phyloP scores from a whole-genome alignment of 1,140 invertebrate genomes.

The Diploscapter pachys region DNA sequence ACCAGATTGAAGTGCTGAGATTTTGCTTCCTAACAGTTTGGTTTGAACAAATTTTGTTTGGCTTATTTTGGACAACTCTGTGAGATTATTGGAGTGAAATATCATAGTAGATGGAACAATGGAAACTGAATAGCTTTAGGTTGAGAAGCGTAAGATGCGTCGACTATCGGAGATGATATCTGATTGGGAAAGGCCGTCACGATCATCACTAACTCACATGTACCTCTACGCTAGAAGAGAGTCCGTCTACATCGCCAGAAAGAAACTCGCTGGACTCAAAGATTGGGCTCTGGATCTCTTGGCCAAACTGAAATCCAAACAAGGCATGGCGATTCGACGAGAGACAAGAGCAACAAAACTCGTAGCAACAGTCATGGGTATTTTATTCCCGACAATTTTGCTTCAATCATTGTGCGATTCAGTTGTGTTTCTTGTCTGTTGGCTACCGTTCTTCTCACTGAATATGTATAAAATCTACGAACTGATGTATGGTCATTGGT shows the following conservation, averaged over 20 bases:
- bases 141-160: slow-evolving; percentile 48
- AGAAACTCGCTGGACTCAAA: slow-evolving; percentile 56
- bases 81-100: too few relatives aligned
- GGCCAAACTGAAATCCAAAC: slow-evolving; percentile 58
- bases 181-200: slow-evolving; percentile 55
- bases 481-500: slow-evolving; percentile 45
- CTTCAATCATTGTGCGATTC: slow-evolving; percentile 17
- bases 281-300: slow-evolving; percentile 58
- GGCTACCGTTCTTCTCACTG: slow-evolving; percentile 58
- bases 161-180: slow-evolving; percentile 56
- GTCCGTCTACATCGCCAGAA: slow-evolving; percentile 56
- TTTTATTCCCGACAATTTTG: neutral
- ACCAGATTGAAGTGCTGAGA: too few relatives aligned
- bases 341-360: slow-evolving; percentile 57
- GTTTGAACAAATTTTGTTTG: too few relatives aligned
- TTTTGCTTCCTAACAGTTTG: too few relatives aligned
- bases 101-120: too few relatives aligned
- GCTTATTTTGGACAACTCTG: too few relatives aligned
- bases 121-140: slow-evolving; percentile 20
- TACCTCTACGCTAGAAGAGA: slow-evolving; percentile 54
- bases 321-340: slow-evolving; percentile 58
- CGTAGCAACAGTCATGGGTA: slow-evolving; percentile 58
- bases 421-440: slow-evolving; percentile 58
- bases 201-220: slow-evolving; percentile 54
- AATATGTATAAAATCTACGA: slow-evolving; percentile 58